Evolutionary conservation across 1,140 invertebrate genomes (phyloP).

Genomic region (Zelostemma sp.): DNA sequence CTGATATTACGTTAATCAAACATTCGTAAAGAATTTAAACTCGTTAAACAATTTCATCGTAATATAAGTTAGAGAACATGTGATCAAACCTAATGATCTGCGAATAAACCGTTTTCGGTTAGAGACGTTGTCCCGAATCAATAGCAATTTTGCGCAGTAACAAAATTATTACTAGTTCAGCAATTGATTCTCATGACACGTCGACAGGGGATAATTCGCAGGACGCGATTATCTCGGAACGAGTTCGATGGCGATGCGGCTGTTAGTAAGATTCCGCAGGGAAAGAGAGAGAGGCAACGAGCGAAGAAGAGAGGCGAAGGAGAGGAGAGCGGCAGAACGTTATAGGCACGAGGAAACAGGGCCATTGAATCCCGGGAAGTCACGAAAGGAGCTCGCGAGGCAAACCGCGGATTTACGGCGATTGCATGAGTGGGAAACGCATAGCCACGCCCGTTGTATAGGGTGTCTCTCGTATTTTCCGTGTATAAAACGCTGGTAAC

Average conservation of each 20-base stretch:
- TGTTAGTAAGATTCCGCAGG: background rate
- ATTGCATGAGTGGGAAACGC: slow-evolving; percentile 30
- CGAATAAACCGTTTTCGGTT: too few relatives aligned
- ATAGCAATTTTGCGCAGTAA: background rate
- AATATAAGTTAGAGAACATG: too few relatives aligned
- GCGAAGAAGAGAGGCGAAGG: background rate
- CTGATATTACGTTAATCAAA: too few relatives aligned
- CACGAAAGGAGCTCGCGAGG: slow-evolving; percentile 42
- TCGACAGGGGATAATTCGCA: slow-evolving; percentile 35
- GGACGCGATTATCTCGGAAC: slow-evolving; percentile 38
- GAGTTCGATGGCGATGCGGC: slow-evolving; percentile 29
- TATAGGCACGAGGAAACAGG: slow-evolving; percentile 21
- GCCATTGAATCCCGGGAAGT: slow-evolving; percentile 40
- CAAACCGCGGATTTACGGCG: slow-evolving; percentile 30
- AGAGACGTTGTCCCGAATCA: background rate
- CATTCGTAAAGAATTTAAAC: too few relatives aligned
- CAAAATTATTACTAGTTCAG: slow-evolving; percentile 30
- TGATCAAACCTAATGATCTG: too few relatives aligned
- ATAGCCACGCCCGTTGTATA: slow-evolving; percentile 41
- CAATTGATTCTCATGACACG: slow-evolving; percentile 38
- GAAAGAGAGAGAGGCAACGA: background rate
- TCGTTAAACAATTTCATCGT: too few relatives aligned
- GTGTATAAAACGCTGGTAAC: slow-evolving; percentile 1
- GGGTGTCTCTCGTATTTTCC: slow-evolving; percentile 18
- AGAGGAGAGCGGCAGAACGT: slow-evolving; percentile 7